Evolutionary conservation across 1,140 invertebrate species (phyloP).

Genomic region (Schlechtendalia chinensis): DNA sequence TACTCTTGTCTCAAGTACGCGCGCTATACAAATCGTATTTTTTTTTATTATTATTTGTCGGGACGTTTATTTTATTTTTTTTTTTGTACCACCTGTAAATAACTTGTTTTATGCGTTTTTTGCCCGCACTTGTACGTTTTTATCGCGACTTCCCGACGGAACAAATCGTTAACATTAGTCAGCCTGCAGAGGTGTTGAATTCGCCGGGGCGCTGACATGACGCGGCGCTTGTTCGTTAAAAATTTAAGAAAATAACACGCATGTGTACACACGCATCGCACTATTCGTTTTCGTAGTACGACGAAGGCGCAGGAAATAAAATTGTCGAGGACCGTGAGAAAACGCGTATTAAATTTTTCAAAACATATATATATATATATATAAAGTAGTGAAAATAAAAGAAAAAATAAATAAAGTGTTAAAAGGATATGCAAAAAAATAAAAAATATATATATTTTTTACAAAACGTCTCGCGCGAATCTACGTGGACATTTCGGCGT

Average conservation of each 20-base stretch:
- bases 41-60: too few relatives aligned
- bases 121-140: neutral
- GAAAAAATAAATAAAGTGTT: too few relatives aligned
- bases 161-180: conserved; percentile 23
- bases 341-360: too few relatives aligned
- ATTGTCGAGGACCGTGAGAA: neutral
- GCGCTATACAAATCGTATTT: too few relatives aligned
- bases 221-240: conserved; percentile 16
- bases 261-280: neutral
- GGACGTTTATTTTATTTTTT: conserved; percentile 7
- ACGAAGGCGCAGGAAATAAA: neutral
- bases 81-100: conserved; percentile 20
- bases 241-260: conserved; percentile 9
- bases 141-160: neutral
- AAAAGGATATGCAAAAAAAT: too few relatives aligned
- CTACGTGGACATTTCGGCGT: too few relatives aligned
- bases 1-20: too few relatives aligned
- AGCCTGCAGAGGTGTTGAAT: neutral
- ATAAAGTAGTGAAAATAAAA: too few relatives aligned
- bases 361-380: too few relatives aligned
- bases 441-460: too few relatives aligned
- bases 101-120: neutral
- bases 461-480: too few relatives aligned
- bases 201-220: neutral
- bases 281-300: neutral